These are phyloP conservation scores for Ptychochromis oligacanthus DNA, from an alignment of 2,113 vertebrate genomes.

Conservation along the genomic window DNA sequence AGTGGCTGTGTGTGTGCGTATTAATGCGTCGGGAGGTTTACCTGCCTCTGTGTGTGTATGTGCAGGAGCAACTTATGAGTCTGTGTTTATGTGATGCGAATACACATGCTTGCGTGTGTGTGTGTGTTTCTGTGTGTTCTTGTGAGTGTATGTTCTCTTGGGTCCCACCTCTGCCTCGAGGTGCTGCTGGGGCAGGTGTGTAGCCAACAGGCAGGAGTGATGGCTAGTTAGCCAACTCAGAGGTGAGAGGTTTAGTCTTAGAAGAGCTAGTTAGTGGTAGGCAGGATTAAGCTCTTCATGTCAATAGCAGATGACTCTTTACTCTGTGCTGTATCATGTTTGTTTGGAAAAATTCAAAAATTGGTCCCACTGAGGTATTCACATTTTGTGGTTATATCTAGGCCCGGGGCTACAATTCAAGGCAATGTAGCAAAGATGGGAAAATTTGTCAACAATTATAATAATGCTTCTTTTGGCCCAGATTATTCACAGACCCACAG, in stretches of 20 bases:
- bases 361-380: constrained; percentile 74
- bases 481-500: constrained; percentile 17
- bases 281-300: constrained; percentile 67
- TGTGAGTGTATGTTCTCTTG: constrained; percentile 43
- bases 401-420: constrained; percentile 52
- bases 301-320: constrained; percentile 69
- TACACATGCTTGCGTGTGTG: background rate
- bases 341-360: constrained; percentile 65
- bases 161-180: constrained; percentile 72
- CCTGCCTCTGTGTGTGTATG: background rate
- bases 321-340: constrained; percentile 46
- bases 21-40: background rate
- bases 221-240: constrained; percentile 74
- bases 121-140: constrained; percentile 17
- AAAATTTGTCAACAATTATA: constrained; percentile 48
- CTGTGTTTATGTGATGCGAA: constrained; percentile 20
- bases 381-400: constrained; percentile 48
- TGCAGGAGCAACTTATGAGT: background rate
- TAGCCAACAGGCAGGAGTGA: constrained; percentile 74
- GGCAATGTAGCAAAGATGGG: constrained; percentile 32
- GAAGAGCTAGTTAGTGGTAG: constrained; percentile 69
- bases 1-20: background rate
- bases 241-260: constrained; percentile 70
- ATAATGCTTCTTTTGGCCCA: constrained; percentile 5
- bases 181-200: constrained; percentile 80